Conservation (phyloP, 2,888 invertebrate species). For the Parthenolecanium corni region DNA sequence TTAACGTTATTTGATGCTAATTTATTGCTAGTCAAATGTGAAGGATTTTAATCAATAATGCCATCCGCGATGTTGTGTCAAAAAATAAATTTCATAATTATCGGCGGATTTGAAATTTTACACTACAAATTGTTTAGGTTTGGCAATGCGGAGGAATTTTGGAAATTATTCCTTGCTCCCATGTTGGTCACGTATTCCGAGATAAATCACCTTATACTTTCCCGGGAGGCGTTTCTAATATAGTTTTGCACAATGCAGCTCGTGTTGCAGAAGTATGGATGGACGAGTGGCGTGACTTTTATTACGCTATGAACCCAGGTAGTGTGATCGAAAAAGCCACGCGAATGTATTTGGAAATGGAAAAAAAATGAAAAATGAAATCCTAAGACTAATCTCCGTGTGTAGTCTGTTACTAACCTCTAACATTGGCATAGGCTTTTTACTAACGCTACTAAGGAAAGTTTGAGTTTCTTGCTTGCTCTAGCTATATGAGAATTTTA, state of each 20-base stretch:
- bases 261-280: constrained; percentile 99
- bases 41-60: too few relatives aligned
- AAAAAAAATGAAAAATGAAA: too few relatives aligned
- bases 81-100: too few relatives aligned
- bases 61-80: too few relatives aligned
- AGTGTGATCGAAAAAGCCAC: constrained; percentile 35
- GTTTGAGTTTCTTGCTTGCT: too few relatives aligned
- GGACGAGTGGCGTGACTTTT: constrained; percentile 99
- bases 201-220: constrained; percentile 98
- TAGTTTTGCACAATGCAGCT: constrained; percentile 96
- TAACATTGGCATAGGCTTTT: neutral
- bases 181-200: constrained; percentile 94
- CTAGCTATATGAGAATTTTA: too few relatives aligned
- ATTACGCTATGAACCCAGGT: constrained; percentile 99
- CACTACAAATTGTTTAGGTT: constrained; percentile 53
- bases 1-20: too few relatives aligned
- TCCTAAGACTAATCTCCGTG: neutral
- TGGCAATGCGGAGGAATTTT: constrained; percentile 95
- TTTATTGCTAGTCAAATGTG: too few relatives aligned
- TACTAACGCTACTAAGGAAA: neutral
- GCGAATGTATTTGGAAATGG: neutral
- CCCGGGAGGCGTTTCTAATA: constrained; percentile 94
- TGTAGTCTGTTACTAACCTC: neutral
- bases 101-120: too few relatives aligned
- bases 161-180: constrained; percentile 90